Evolutionary conservation across 2,113 vertebrate species (phyloP), one percentile per base, ranked within the genome.

Genomic region (Oxyruncus cristatus): DNA sequence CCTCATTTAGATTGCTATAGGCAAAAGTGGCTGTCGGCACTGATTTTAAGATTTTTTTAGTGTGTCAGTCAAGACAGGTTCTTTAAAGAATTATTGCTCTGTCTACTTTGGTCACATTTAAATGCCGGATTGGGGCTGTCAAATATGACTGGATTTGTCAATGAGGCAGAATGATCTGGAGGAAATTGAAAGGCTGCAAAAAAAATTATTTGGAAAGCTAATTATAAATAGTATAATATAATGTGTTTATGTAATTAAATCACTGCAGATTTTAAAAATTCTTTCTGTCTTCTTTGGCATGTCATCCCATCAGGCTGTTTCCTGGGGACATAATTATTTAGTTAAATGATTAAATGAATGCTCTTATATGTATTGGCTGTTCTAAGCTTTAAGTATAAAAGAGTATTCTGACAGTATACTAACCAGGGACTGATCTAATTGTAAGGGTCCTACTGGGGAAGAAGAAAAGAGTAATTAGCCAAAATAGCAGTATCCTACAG

Each of bases 191-290:
- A 95, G 88, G 52, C 58, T 93, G 22, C 32, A 93, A 96, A 93
- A 96, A 55, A 95, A 39, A 92, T 56, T 35, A 88, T 89, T 71
- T 86, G 26, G 37, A 59, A 96, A 97, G 46, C 84, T 96, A 97
- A 97, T 97, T 96, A 95, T 91, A 97, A 97, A 97, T 86, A 98
- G 95, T 88, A 70, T 63, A 94, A 96, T 92, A 58, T 91, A 92
- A 85, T 94, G 50, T 32, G 42, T 77, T 82, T 96, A 49, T 94
- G 90, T 95, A 97, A 97, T 97, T 94, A 94, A 96, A 95, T 87
- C 79, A 92, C 23, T 84, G 55, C 49, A 77, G 90, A 96, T 85
- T 96, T 97, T 42, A 46, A 85, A 97, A 94, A 39, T 91, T 94
- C 75, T 80, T 93, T 86, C 85, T 88, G 85, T 63, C 59, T 86